Evolutionary conservation across 2,797 vertebrate genomes (phyloP), one percentile per base, ranked within the genome.

Genomic region (Picus viridis): DNA sequence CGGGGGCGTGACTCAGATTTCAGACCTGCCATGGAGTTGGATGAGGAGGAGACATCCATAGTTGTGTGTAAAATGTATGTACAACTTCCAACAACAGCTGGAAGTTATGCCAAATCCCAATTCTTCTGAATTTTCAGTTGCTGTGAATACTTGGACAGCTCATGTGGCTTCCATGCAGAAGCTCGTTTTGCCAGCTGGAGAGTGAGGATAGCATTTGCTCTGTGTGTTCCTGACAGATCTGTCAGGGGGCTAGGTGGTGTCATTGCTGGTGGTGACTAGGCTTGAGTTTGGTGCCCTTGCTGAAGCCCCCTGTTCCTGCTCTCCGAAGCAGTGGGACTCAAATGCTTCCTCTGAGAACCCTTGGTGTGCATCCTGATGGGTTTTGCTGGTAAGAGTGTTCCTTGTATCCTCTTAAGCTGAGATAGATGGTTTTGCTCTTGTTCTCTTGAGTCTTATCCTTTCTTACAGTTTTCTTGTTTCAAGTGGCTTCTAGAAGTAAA

Each of bases 1-100:
- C 0, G 0, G 59, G 36, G 89, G 82, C 45, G 41, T 95, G 93
- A 93, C 93, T 84, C 89, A 92, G 89, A 90, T 94, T 95, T 92
- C 57, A 73, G 88, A 57, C 62, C 53, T 65, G 62, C 4, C 1
- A 27, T 53, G 63, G 59, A 90, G 45, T 3, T 75, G 84, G 32
- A 30, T 2, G 19, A 90, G 72, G 80, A 91, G 86, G 73, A 90
- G 72, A 56, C 57, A 83, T 67, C 70, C 1, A 0, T 78, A 92
- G 79, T 72, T 74, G 43, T 34, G 32, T 24, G 49, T 24, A 51
- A 12, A 24, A 51, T 24, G 23, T 23, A 24, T 24, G 49, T 51
- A 13, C 49, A 51, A 51, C 49, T 24, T 24, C 49, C 49, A 51
- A 24, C 49, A 51, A 12, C 23, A 51, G 9, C 36, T 29, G 27